Conservation (phyloP, 2,888 invertebrate genomes). For the Caenorhabditis macrosperma region DNA sequence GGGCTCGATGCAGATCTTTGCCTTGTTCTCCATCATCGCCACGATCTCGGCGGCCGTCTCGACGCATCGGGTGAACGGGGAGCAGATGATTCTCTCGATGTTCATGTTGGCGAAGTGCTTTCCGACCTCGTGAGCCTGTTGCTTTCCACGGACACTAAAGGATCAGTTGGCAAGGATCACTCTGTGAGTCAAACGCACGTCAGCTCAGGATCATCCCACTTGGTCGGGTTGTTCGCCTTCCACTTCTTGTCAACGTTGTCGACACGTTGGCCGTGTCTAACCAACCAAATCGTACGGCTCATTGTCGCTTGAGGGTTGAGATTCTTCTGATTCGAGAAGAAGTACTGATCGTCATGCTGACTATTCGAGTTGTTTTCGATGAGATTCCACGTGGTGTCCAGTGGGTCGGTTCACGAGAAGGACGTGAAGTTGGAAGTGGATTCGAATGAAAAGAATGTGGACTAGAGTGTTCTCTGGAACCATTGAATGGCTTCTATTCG, state of each 20-base stretch:
- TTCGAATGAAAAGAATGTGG: background rate
- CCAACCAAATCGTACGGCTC: constrained; percentile 72
- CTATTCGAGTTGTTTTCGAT: background rate
- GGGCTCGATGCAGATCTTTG: constrained; percentile 73
- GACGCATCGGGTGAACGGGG: constrained; percentile 77
- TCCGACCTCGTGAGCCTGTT: constrained; percentile 76
- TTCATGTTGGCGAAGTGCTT: constrained; percentile 63
- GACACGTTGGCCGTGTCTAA: constrained; percentile 77
- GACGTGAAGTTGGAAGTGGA: too few relatives aligned
- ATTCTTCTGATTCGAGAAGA: background rate
- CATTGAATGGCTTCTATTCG: background rate
- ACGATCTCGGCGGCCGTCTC: constrained; percentile 70
- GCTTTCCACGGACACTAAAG: constrained; percentile 72
- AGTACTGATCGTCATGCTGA: background rate
- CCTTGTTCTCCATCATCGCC: constrained; percentile 50
- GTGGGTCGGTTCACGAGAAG: too few relatives aligned
- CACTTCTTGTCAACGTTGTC: constrained; percentile 76
- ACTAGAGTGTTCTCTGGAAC: background rate
- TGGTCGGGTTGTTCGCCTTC: constrained; percentile 63
- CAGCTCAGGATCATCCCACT: constrained; percentile 77
- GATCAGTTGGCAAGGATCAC: too few relatives aligned
- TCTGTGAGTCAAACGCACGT: constrained; percentile 55
- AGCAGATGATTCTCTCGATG: constrained; percentile 73
- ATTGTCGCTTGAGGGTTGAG: background rate
- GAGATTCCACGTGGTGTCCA: background rate